phyloP scores from a whole-genome alignment of 2,797 vertebrate genomes.

The Poeciliopsis presidionis region DNA sequence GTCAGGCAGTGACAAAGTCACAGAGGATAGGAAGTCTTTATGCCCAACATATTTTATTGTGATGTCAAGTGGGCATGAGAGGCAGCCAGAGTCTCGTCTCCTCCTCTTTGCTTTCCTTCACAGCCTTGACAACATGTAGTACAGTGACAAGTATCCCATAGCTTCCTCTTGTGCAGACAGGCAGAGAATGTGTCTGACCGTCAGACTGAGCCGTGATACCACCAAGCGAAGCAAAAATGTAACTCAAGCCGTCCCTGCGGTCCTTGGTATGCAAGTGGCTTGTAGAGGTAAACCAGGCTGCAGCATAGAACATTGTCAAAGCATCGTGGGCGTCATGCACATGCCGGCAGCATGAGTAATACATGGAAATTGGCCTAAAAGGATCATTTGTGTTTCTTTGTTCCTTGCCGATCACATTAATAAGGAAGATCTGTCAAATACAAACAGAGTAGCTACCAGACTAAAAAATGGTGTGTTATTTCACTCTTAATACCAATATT shows the following conservation, averaged over 20 bases:
- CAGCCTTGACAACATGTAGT: slow-evolving; percentile 20
- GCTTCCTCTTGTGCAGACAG: slow-evolving; percentile 20
- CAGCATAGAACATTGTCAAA: slow-evolving; percentile 36
- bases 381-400: slow-evolving; percentile 28
- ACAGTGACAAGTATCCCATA: slow-evolving; percentile 16
- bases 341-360: slow-evolving; percentile 54
- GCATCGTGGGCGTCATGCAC: slow-evolving; percentile 48
- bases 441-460: slow-evolving; percentile 20
- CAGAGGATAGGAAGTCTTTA: slow-evolving; percentile 12
- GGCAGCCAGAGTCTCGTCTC: slow-evolving; percentile 10
- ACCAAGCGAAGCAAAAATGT: slow-evolving; percentile 38
- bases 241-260: slow-evolving; percentile 50
- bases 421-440: slow-evolving; percentile 18
- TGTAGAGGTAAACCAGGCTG: slow-evolving; percentile 50
- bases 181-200: slow-evolving; percentile 20
- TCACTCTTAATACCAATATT: slow-evolving; percentile 18
- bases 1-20: slow-evolving; percentile 6
- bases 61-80: slow-evolving; percentile 16
- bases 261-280: slow-evolving; percentile 41
- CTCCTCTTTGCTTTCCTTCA: slow-evolving; percentile 26
- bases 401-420: slow-evolving; percentile 15
- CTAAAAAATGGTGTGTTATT: neutral
- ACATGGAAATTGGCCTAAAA: slow-evolving; percentile 32
- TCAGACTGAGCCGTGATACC: slow-evolving; percentile 33
- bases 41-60: slow-evolving; percentile 18